phyloP scores from a whole-genome alignment of 2,888 invertebrate species.

The Drosophila anceps region DNA sequence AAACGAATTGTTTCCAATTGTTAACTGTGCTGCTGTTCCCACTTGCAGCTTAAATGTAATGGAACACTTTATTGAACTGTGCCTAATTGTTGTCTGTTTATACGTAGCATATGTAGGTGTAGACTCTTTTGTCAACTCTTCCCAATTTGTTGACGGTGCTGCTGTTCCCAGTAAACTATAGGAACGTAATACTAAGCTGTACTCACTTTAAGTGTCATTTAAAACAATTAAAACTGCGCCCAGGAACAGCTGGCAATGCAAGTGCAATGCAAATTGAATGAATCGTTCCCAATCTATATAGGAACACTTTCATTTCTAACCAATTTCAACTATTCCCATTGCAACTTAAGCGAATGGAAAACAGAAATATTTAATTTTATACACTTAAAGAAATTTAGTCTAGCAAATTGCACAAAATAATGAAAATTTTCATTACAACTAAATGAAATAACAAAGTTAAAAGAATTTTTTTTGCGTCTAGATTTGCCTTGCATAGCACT shows the following conservation, averaged over 20 bases:
- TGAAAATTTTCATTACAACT: neutral
- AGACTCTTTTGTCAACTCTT: neutral
- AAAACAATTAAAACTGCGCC: neutral
- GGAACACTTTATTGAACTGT: neutral
- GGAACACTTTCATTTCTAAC: neutral
- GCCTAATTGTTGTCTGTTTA: neutral
- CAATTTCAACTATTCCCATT: conserved; percentile 2
- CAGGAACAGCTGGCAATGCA: neutral
- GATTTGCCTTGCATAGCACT: conserved; percentile 38
- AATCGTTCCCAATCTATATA: neutral
- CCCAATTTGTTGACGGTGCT: neutral
- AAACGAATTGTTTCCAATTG: neutral
- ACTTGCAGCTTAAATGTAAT: neutral
- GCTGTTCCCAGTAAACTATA: neutral
- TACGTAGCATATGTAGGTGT: neutral
- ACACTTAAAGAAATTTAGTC: neutral
- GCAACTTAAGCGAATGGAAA: neutral
- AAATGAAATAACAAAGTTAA: neutral
- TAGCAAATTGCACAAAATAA: conserved; percentile 2
- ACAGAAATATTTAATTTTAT: neutral
- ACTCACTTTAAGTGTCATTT: neutral
- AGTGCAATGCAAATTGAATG: neutral
- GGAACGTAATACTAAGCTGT: neutral
- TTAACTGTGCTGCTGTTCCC: neutral
- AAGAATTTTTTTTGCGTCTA: neutral